Percentiles rank a stretch among this genome's conserved stretches.
Conservation (phyloP, 2,888 invertebrate genomes). For the Gymnoscelis rufifasciata region DNA sequence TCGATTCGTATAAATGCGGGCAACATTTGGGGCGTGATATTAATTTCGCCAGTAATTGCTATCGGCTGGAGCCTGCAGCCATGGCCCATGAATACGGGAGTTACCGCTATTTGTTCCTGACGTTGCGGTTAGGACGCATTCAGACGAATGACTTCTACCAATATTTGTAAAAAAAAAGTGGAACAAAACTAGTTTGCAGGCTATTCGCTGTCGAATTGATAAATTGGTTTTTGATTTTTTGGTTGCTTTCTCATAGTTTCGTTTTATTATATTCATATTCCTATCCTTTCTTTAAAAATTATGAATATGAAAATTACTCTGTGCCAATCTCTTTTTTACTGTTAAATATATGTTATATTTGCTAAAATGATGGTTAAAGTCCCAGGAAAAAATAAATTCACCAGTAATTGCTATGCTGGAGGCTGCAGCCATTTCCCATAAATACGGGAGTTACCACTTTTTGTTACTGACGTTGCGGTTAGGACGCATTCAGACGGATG, state of each 20-base stretch:
- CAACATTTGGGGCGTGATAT: constrained; percentile 77
- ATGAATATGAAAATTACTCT: no score
- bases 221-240: no score
- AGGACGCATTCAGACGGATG: constrained; percentile 26
- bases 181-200: no score
- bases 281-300: no score
- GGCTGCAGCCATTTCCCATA: constrained; percentile 75
- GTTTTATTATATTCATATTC: no score
- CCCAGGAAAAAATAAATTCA: no score
- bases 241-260: no score
- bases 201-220: no score
- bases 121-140: constrained; percentile 61
- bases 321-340: no score
- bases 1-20: constrained; percentile 78
- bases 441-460: constrained; percentile 78
- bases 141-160: neutral
- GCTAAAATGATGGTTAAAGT: no score
- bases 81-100: constrained; percentile 76
- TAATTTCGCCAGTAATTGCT: constrained; percentile 78
- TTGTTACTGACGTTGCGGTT: constrained; percentile 77
- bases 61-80: constrained; percentile 76
- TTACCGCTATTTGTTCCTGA: constrained; percentile 79
- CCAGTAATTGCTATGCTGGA: constrained; percentile 77
- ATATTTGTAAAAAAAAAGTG: neutral
- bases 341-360: no score